Evolutionary conservation across 2,797 vertebrate genomes (phyloP).

Genomic region (Huso huso): DNA sequence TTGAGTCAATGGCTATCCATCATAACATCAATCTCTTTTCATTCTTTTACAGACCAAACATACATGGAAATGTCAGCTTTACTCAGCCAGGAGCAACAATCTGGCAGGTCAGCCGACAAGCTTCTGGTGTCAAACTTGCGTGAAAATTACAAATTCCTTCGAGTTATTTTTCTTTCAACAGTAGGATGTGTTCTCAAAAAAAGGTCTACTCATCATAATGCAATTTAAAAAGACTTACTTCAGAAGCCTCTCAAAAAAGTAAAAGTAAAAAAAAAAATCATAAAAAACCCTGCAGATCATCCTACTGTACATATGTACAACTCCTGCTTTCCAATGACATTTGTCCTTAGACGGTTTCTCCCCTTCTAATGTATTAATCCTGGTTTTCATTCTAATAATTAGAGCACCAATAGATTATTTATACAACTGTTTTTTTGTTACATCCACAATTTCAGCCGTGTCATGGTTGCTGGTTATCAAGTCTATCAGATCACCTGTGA

Average conservation of each 20-base stretch:
- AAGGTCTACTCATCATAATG: background rate
- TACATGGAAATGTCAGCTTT: constrained; percentile 34
- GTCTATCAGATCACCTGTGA: constrained; percentile 34
- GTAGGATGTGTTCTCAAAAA: background rate
- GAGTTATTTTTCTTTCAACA: constrained; percentile 13
- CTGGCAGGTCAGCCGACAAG: constrained; percentile 22
- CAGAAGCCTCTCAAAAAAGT: background rate
- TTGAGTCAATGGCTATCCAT: constrained; percentile 64
- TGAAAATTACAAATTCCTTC: constrained; percentile 10
- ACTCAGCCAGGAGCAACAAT: constrained; percentile 44
- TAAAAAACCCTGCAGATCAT: background rate
- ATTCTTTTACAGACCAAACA: constrained; percentile 52
- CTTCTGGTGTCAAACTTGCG: constrained; percentile 7
- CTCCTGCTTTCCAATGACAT: background rate
- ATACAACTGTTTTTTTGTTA: constrained; percentile 36
- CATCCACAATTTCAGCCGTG: constrained; percentile 34
- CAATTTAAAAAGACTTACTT: background rate
- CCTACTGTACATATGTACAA: background rate
- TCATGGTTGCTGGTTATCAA: constrained; percentile 31
- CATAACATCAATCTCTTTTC: constrained; percentile 58
- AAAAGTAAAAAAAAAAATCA: background rate
- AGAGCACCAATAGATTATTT: constrained; percentile 39
- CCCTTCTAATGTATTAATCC: constrained; percentile 31
- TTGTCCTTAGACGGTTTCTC: constrained; percentile 27
- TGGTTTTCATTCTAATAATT: constrained; percentile 33